Evolutionary conservation across 2,797 vertebrate genomes (phyloP).

Genomic region (Amblyraja radiata): DNA sequence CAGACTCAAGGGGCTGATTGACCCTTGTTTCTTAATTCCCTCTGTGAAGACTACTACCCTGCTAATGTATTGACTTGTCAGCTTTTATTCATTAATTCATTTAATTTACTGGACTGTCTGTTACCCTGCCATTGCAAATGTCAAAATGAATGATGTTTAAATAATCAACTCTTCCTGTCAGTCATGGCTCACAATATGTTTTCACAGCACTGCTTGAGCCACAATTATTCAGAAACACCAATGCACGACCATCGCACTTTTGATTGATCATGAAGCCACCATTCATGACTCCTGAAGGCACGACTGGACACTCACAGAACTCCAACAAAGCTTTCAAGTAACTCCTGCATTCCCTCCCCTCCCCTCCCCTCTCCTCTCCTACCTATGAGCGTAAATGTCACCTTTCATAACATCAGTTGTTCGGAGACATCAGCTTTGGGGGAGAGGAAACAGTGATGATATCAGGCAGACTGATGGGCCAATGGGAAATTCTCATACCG

Average conservation of each 20-base stretch:
- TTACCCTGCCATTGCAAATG: background rate
- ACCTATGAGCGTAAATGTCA: no score
- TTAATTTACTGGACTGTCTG: background rate
- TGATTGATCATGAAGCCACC: no score
- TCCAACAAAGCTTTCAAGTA: background rate
- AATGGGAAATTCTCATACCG: no score
- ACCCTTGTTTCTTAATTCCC: background rate
- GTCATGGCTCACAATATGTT: background rate
- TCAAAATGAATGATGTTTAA: background rate
- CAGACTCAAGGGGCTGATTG: no score
- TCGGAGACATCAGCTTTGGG: no score
- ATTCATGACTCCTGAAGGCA: background rate
- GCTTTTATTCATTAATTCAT: background rate
- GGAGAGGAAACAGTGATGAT: no score
- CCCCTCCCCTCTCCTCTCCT: no score
- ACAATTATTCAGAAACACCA: background rate
- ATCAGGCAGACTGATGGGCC: no score
- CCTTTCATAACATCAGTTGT: no score
- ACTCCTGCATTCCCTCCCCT: no score
- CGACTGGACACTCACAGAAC: background rate
- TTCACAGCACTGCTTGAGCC: background rate
- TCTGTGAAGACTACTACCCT: background rate
- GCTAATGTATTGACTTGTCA: background rate
- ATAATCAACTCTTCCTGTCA: no score
- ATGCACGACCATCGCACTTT: background rate